Conservation (phyloP, 1,140 invertebrate species). For the Samia ricini region DNA sequence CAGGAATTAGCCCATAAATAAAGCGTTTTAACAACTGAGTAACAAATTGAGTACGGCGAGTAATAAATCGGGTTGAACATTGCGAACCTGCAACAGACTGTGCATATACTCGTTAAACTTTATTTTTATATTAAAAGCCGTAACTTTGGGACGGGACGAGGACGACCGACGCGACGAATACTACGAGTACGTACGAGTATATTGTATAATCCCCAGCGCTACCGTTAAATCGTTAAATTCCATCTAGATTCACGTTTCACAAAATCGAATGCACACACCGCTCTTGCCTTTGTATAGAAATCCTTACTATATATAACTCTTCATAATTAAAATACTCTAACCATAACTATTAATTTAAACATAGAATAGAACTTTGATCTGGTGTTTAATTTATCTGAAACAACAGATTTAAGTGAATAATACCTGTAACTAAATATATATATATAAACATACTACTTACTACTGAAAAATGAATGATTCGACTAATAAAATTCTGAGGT, state of each 20-base stretch:
- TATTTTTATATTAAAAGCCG: slow-evolving; percentile 74
- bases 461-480: too few species aligned
- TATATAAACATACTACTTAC: too few species aligned
- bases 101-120: slow-evolving; percentile 64
- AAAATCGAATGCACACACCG: slow-evolving; percentile 16
- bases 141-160: slow-evolving; percentile 59
- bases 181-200: too few species aligned
- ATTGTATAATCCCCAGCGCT: slow-evolving; percentile 58
- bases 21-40: slow-evolving; percentile 22
- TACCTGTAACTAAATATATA: too few species aligned
- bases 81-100: slow-evolving; percentile 59
- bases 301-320: too few species aligned
- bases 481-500: too few species aligned
- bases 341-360: too few species aligned
- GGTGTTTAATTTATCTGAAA: too few species aligned
- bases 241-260: slow-evolving; percentile 18
- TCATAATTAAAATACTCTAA: too few species aligned
- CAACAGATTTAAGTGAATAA: too few species aligned
- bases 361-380: too few species aligned
- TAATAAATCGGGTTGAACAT: slow-evolving; percentile 70
- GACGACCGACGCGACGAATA: slow-evolving; percentile 40
- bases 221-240: slow-evolving; percentile 43
- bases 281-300: too few species aligned
- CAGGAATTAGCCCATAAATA: slow-evolving; percentile 40
- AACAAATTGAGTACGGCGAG: slow-evolving; percentile 55